Conservation (phyloP, 2,797 vertebrate genomes). For the Leuciscus waleckii region DNA sequence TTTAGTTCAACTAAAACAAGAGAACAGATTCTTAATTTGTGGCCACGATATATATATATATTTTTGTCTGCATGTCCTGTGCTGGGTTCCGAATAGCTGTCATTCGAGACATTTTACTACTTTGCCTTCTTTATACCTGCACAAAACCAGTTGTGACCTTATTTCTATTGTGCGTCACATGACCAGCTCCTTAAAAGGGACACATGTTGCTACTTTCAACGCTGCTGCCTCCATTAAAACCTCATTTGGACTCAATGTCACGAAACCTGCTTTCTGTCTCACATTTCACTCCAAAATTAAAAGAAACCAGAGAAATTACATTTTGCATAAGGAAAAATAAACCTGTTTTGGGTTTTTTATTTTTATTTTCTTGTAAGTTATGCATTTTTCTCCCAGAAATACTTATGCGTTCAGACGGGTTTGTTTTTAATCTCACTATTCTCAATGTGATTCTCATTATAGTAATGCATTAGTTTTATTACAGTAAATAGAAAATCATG, state of each 20-base stretch:
- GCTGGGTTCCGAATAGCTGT: neutral
- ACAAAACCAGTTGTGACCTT: slow-evolving; percentile 26
- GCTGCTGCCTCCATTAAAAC: slow-evolving; percentile 33
- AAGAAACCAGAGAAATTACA: neutral
- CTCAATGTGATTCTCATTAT: neutral
- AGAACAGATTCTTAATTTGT: neutral
- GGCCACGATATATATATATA: neutral
- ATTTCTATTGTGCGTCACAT: slow-evolving; percentile 5
- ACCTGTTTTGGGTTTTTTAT: too few relatives aligned
- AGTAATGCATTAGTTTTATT: neutral
- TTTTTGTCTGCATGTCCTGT: neutral
- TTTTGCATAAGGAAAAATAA: neutral
- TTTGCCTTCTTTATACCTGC: neutral
- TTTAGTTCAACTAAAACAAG: neutral
- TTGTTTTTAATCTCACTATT: neutral
- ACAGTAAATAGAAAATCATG: neutral
- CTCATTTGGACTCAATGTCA: neutral
- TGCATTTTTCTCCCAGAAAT: neutral
- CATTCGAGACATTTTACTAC: neutral
- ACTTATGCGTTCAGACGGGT: neutral
- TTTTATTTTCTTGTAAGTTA: neutral
- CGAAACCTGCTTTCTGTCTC: neutral
- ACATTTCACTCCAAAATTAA: slow-evolving; percentile 9
- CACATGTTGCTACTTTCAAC: neutral
- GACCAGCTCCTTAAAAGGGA: slow-evolving; percentile 11